These are phyloP conservation scores for Melopsittacus undulatus DNA, from an alignment of 2,797 vertebrate genomes.

Conservation along the genomic window DNA sequence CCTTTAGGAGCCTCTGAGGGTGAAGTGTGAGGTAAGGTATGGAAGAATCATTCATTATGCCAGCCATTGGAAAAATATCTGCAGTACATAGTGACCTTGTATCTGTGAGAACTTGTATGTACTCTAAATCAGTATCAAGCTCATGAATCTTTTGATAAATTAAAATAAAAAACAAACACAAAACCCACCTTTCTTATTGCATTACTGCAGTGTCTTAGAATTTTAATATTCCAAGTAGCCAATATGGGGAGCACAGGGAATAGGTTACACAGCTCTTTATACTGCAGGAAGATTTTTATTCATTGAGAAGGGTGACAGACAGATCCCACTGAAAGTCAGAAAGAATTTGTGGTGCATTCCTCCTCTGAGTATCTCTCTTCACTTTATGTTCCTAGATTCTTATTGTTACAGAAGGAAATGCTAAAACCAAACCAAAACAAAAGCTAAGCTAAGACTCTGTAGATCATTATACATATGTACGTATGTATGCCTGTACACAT, in stretches of 20 bases:
- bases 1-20: not conserved
- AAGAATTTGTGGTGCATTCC: not conserved
- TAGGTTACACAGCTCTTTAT: not conserved
- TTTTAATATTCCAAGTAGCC: not conserved
- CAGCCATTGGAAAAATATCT: not conserved
- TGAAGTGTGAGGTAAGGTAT: not conserved
- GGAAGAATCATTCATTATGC: not conserved
- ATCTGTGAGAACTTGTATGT: not conserved
- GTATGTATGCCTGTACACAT: not conserved
- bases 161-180: not conserved
- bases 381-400: not conserved
- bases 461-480: not conserved
- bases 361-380: not conserved
- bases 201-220: not conserved
- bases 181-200: not conserved
- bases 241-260: not conserved
- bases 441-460: not conserved
- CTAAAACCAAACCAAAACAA: not conserved
- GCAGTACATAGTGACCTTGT: not conserved
- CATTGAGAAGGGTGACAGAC: not conserved
- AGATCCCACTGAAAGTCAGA: not conserved
- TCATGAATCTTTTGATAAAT: not conserved
- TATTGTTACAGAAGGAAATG: not conserved
- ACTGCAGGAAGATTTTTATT: not conserved
- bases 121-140: not conserved